Percentiles rank a stretch among this genome's conserved stretches.
These are phyloP conservation scores for Clarias macrocephalus DNA, from an alignment of 2,113 vertebrate species.

Conservation along the genomic window DNA sequence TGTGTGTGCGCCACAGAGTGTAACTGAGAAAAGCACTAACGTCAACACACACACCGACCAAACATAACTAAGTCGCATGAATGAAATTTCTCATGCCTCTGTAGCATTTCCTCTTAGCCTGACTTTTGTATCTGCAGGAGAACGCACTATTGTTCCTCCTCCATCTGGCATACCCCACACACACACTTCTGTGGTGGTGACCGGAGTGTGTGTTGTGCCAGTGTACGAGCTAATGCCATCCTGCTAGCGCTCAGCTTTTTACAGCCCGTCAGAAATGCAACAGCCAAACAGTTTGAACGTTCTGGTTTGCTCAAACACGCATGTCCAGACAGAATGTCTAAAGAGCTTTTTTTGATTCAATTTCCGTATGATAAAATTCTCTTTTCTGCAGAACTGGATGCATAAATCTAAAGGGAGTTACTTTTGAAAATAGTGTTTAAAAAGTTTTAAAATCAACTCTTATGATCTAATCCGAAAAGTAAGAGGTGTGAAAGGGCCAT, in stretches of 20 bases:
- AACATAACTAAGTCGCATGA: background rate
- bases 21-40: background rate
- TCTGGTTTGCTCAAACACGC: background rate
- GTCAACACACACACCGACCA: background rate
- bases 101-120: slow-evolving; percentile 11
- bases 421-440: background rate
- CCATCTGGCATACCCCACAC: background rate
- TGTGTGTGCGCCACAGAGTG: background rate
- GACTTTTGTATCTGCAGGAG: slow-evolving; percentile 13
- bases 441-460: background rate
- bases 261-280: slow-evolving; percentile 35
- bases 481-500: background rate
- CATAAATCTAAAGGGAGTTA: background rate
- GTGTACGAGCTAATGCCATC: background rate
- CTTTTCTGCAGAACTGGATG: background rate
- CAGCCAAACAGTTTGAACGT: background rate
- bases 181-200: background rate
- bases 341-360: background rate
- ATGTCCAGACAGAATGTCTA: background rate
- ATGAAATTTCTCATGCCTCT: slow-evolving; percentile 15
- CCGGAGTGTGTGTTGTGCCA: background rate
- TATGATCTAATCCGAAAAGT: background rate
- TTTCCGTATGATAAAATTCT: background rate
- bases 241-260: slow-evolving; percentile 24
- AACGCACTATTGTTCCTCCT: slow-evolving; percentile 25